phyloP scores from a whole-genome alignment of 2,888 invertebrate genomes.

The Epinotia ramella region DNA sequence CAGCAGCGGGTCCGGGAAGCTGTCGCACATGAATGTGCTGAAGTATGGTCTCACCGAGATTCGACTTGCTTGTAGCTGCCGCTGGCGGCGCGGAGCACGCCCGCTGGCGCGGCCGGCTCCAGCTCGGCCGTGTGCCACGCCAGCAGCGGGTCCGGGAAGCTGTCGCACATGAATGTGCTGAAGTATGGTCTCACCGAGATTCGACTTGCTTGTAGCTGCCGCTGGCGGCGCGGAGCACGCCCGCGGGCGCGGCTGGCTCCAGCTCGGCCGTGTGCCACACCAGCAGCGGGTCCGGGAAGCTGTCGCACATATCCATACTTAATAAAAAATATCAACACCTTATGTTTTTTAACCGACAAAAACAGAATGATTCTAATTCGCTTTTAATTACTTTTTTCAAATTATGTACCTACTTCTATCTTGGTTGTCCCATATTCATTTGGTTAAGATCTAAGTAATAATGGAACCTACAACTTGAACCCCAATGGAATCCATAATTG shows the following conservation, averaged over 20 bases:
- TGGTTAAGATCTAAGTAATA: neutral
- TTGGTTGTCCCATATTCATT: neutral
- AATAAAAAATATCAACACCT: neutral
- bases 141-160: constrained; percentile 65
- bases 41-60: too few relatives aligned
- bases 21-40: too few relatives aligned
- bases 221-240: constrained; percentile 48
- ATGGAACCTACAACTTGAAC: too few relatives aligned
- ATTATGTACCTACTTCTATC: too few relatives aligned
- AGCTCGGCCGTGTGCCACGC: constrained; percentile 73
- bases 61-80: too few relatives aligned
- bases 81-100: too few relatives aligned
- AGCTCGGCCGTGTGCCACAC: constrained; percentile 73
- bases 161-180: constrained; percentile 50
- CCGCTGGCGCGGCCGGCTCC: too few relatives aligned
- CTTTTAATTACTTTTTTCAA: neutral
- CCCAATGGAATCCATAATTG: too few relatives aligned
- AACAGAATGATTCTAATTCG: neutral
- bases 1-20: too few relatives aligned
- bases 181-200: constrained; percentile 63
- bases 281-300: constrained; percentile 65
- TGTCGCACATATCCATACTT: constrained; percentile 49
- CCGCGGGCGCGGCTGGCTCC: constrained; percentile 59
- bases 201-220: constrained; percentile 69
- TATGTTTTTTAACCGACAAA: neutral